A percentile compares a stretch with the other conserved stretches of the same genome.
Evolutionary conservation across 2,888 invertebrate species (phyloP).

Genomic region (Athalia rosae): DNA sequence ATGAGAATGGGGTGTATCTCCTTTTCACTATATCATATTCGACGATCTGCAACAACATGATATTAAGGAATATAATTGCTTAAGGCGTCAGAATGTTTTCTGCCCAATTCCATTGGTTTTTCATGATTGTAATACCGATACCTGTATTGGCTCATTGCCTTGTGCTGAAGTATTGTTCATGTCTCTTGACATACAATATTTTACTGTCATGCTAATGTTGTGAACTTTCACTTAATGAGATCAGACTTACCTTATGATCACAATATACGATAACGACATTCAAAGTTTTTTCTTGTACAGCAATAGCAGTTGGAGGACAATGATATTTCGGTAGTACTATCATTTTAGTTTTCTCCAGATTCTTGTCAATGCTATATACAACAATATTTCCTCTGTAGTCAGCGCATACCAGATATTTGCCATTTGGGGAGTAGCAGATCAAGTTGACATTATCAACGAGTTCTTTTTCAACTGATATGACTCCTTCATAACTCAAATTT

Average conservation of each 20-base stretch:
- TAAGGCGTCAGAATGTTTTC: too few relatives aligned
- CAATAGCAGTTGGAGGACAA: slow-evolving; percentile 83
- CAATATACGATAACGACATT: slow-evolving; percentile 84
- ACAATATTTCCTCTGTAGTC: slow-evolving; percentile 81
- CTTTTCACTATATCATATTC: slow-evolving; percentile 83
- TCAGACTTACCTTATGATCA: slow-evolving; percentile 83
- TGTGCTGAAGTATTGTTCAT: too few relatives aligned
- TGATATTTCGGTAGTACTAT: slow-evolving; percentile 83
- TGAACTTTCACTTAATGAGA: too few relatives aligned
- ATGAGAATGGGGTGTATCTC: slow-evolving; percentile 81
- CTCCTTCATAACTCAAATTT: slow-evolving; percentile 57
- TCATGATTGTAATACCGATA: too few relatives aligned
- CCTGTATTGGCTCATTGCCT: too few relatives aligned
- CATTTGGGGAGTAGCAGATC: slow-evolving; percentile 72
- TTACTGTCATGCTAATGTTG: too few relatives aligned
- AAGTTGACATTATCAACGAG: slow-evolving; percentile 59
- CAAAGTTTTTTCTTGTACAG: slow-evolving; percentile 78
- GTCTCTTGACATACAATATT: too few relatives aligned
- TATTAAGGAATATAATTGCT: slow-evolving; percentile 1
- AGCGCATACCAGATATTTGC: slow-evolving; percentile 80
- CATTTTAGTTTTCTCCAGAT: slow-evolving; percentile 56
- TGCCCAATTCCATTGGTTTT: too few relatives aligned
- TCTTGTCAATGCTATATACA: slow-evolving; percentile 76
- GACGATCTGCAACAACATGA: slow-evolving; percentile 77
- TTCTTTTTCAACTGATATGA: slow-evolving; percentile 61